These are phyloP conservation scores for Idaea aversata DNA, from an alignment of 2,888 invertebrate genomes.

Conservation along the genomic window DNA sequence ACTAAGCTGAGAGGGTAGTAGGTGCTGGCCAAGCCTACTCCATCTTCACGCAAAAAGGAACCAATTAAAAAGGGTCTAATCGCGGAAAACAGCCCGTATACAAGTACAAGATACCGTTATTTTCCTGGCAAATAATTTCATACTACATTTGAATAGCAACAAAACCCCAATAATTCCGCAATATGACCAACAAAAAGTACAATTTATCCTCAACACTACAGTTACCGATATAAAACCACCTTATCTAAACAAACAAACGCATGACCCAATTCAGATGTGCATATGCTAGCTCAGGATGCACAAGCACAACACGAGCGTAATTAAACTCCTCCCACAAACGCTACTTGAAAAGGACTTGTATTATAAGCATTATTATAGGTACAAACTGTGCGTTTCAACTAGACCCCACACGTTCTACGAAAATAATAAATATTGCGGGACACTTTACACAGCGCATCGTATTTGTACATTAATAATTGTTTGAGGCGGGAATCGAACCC, in stretches of 20 bases:
- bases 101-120: too few species aligned
- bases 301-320: neutral
- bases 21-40: too few species aligned
- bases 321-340: neutral
- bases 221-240: neutral
- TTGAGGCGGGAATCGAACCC: too few species aligned
- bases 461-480: too few species aligned
- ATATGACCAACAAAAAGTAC: neutral
- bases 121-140: neutral
- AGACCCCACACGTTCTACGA: neutral
- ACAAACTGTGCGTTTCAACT: neutral
- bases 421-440: too few species aligned
- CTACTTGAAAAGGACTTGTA: neutral
- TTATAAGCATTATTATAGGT: neutral
- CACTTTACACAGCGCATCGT: too few species aligned
- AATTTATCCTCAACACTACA: neutral
- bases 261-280: conserved; percentile 1
- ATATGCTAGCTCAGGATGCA: neutral
- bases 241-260: neutral
- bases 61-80: too few species aligned
- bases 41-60: too few species aligned
- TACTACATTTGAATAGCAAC: neutral
- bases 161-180: neutral
- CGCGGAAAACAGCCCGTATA: too few species aligned
- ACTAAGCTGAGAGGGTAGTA: too few species aligned